Evolutionary conservation across 2,888 invertebrate genomes (phyloP), one percentile per base, ranked within the genome.

Genomic region (Chymomyza caudatula): DNA sequence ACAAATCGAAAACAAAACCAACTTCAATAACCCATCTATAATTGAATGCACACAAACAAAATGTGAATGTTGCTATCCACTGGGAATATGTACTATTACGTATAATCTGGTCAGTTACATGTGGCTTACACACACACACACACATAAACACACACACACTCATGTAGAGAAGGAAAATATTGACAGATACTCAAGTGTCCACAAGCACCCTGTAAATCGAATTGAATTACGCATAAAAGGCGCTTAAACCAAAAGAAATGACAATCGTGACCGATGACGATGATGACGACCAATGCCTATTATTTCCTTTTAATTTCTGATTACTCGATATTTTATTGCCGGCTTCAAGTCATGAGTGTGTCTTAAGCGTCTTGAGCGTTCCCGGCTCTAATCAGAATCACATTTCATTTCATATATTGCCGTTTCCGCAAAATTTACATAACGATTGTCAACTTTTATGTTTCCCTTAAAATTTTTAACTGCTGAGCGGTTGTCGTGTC

Each of bases 171-270:
- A n/a, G 22, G 17, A 20, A 51, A 64, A 77, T 81, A 79, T 81
- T 81, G 80, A 81, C 83, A 81, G 85, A 81, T 66, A 81, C 83
- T 81, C 80, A 82, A 81, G 80, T 81, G 80, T 85, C 75, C 85
- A 63, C 80, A 81, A 81, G 80, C 80, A 81, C 80, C 83, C 85
- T 82, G 80, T 81, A 81, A 85, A 81, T 74, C 80, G 74, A 79
- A 85, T 85, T 78, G 85, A 83, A 83, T 85, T 85, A 79, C 76
- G 78, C 78, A 83, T 83, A 78, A 78, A 82, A 77, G 82, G 78
- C 82, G 82, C 82, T 83, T 82, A 82, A 79, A 71, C 64, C 73
- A 73, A 85, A 80, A 72, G 76, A 80, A 81, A 83, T 70, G 80
- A 79, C 61, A 43, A 56, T 74, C 77, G 70, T 73, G 71, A 69